Evolutionary conservation across 2,797 vertebrate species (phyloP).

Genomic region (Sphaeramia orbicularis): DNA sequence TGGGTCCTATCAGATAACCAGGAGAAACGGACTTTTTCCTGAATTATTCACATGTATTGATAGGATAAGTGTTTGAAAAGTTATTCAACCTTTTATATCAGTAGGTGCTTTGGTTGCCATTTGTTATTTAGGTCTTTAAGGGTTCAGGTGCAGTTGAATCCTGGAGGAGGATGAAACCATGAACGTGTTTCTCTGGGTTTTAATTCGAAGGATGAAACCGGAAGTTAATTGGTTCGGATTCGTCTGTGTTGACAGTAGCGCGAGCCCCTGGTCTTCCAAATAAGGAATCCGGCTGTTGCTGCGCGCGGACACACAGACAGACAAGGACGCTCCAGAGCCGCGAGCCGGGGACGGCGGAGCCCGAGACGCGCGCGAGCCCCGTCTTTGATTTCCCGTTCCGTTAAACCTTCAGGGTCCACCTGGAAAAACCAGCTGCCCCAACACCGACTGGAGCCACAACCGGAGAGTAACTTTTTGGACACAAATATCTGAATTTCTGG

Average conservation of each 20-base stretch:
- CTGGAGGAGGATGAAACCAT: neutral
- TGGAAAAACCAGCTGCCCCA: constrained; percentile 20
- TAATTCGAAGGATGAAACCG: constrained; percentile 71
- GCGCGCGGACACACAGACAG: constrained; percentile 72
- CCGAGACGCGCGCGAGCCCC: constrained; percentile 63
- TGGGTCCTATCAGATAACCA: too few species aligned
- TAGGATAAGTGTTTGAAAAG: too few species aligned
- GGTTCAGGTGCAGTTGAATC: neutral
- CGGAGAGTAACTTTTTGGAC: constrained; percentile 61
- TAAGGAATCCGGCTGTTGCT: constrained; percentile 85
- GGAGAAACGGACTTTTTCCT: too few species aligned
- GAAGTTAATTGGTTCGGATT: constrained; percentile 56
- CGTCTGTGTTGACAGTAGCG: constrained; percentile 57
- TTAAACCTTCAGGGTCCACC: constrained; percentile 52
- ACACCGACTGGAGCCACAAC: constrained; percentile 1
- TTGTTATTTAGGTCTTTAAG: too few species aligned
- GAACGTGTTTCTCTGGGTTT: constrained; percentile 11
- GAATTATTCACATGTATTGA: too few species aligned
- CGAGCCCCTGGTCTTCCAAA: constrained; percentile 87
- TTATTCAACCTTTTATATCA: too few species aligned
- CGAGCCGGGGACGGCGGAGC: constrained; percentile 64
- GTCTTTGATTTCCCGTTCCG: constrained; percentile 49
- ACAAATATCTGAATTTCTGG: constrained; percentile 37
- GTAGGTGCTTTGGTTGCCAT: too few species aligned
- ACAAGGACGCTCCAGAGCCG: constrained; percentile 75